Percentiles rank a stretch among this genome's conserved stretches.
phyloP scores from a whole-genome alignment of 1,140 invertebrate species.

The Apis mellifera region DNA sequence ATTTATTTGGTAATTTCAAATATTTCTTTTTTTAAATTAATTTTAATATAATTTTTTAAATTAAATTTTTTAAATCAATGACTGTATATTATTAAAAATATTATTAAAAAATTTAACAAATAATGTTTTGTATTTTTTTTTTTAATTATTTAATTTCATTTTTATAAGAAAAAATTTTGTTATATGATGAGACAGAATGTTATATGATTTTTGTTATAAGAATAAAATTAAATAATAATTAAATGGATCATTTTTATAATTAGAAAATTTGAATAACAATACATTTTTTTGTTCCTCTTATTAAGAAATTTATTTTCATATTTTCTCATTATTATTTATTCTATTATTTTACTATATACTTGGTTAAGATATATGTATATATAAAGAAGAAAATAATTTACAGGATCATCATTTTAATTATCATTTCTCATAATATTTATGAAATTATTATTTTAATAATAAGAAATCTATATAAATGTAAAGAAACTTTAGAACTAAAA shows the following conservation, averaged over 20 bases:
- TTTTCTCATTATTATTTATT: not conserved
- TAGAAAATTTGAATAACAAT: not conserved
- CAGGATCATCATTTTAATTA: not conserved
- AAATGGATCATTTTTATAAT: not conserved
- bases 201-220: too few relatives aligned
- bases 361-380: too few relatives aligned
- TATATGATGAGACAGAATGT: too few relatives aligned
- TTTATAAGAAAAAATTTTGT: too few relatives aligned
- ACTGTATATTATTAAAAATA: too few relatives aligned
- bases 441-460: constrained; percentile 13
- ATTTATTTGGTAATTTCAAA: not conserved
- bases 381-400: constrained; percentile 27
- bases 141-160: not conserved
- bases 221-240: too few relatives aligned
- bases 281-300: not conserved
- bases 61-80: too few relatives aligned
- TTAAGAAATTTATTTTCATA: not conserved
- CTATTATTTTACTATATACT: not conserved
- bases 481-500: not conserved
- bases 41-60: not conserved
- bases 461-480: constrained; percentile 4
- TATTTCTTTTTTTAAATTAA: not conserved
- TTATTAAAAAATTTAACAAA: not conserved
- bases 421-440: not conserved
- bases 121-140: not conserved